phyloP scores from a whole-genome alignment of 2,113 vertebrate species.

The Myotis brandtii region DNA sequence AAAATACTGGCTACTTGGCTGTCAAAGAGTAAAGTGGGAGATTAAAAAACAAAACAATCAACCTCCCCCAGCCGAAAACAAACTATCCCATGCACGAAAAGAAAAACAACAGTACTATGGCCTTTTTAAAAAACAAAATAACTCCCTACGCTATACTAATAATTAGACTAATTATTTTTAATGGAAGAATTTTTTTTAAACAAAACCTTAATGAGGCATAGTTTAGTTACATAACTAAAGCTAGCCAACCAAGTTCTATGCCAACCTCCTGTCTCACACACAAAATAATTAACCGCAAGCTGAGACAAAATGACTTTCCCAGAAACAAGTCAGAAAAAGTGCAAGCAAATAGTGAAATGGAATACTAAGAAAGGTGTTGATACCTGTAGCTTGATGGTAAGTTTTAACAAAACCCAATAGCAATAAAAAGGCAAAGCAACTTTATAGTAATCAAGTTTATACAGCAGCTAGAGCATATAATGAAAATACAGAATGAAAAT shows the following conservation, averaged over 20 bases:
- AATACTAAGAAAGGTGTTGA: constrained; percentile 63
- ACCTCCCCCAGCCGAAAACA: not conserved
- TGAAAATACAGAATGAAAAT: constrained; percentile 58
- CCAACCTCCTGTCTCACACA: constrained; percentile 83
- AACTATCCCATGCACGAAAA: not conserved
- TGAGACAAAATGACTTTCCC: constrained; percentile 91
- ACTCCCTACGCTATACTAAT: constrained; percentile 68
- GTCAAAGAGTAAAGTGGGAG: constrained; percentile 14
- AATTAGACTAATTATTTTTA: constrained; percentile 65
- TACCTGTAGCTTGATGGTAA: constrained; percentile 76
- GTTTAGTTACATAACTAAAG: constrained; percentile 79
- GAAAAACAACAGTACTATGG: not conserved
- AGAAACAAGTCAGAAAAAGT: constrained; percentile 88
- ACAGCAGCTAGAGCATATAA: constrained; percentile 58
- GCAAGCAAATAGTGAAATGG: constrained; percentile 63
- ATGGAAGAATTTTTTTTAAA: constrained; percentile 64
- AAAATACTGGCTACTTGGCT: constrained; percentile 35
- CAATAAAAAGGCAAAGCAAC: constrained; percentile 72
- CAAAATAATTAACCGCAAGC: constrained; percentile 83
- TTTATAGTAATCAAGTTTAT: constrained; percentile 65
- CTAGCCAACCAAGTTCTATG: constrained; percentile 85
- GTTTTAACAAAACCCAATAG: constrained; percentile 79
- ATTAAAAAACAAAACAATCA: not conserved
- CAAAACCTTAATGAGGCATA: constrained; percentile 87
- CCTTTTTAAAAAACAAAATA: constrained; percentile 76